Conservation (phyloP, 2,797 vertebrate genomes). For the Huso huso region DNA sequence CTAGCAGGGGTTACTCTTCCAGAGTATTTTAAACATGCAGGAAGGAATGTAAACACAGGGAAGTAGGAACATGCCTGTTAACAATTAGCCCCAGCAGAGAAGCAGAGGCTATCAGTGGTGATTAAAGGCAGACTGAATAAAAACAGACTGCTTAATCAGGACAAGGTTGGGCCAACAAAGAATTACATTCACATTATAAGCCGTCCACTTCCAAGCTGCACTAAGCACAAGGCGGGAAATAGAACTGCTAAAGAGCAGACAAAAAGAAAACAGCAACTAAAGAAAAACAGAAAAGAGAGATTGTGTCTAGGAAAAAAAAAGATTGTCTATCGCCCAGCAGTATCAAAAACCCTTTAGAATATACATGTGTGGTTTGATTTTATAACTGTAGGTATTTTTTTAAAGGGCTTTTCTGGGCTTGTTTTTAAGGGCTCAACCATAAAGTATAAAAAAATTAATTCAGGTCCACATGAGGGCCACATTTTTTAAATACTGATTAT, state of each 20-base stretch:
- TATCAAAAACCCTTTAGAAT: no score
- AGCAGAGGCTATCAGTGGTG: constrained; percentile 18
- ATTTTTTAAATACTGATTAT: no score
- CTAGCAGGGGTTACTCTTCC: constrained; percentile 14
- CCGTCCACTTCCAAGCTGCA: background rate
- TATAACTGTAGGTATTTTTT: no score
- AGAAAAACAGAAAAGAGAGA: no score
- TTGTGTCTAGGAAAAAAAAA: no score
- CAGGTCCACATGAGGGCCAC: no score
- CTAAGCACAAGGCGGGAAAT: background rate
- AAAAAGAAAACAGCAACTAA: no score
- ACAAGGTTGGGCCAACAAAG: constrained; percentile 9
- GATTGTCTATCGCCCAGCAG: no score
- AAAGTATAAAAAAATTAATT: no score
- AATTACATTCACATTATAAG: background rate
- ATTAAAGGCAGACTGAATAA: constrained; percentile 24
- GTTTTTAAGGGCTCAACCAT: no score
- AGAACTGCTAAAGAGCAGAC: background rate
- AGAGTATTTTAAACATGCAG: constrained; percentile 46
- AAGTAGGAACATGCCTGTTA: constrained; percentile 25
- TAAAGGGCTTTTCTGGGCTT: no score
- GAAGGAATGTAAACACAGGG: constrained; percentile 51
- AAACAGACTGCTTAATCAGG: constrained; percentile 23
- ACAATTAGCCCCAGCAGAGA: constrained; percentile 20
- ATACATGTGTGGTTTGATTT: no score